Evolutionary conservation across 2,888 invertebrate genomes (phyloP), one percentile per base, ranked within the genome.

Genomic region (Chalcis sispes): DNA sequence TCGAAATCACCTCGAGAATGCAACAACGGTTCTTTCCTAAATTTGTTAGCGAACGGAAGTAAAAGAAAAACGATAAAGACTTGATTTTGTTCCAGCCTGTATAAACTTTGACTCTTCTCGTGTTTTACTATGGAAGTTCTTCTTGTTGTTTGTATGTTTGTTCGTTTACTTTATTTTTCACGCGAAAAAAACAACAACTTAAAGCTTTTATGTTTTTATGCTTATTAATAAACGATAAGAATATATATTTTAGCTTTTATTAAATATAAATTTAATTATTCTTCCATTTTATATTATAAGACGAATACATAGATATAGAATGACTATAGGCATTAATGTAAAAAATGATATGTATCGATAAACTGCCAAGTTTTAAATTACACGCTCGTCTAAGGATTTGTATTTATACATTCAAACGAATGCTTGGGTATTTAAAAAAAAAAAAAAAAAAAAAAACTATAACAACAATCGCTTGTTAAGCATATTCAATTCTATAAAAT

Each of bases 21-120:
- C 77, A 59, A 59, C 75, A 72, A 72, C 69, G 72, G 72, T 69
- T 80, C 77, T 78, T 74, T 67, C 70, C 76, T 70, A 78, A 78
- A 76, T 78, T 76, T 42, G 56, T 69, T 46, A 58, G 48, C 69
- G 67, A 76, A 78, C 78, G 78, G 78, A 78, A 75, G 56, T 25
- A 10, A 64, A 78, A 70, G 72, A 58, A 32, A 40, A 72, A 67
- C 65, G 72, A 70, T 52, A 70, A 67, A 72, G 23, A 56, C 48
- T 46, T 61, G 56, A 62, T 74, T 72, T 58, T 46, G 59, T 23
- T 29, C 48, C 58, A 27, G 36, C 52, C 15, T 18, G 18, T 48
- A 36, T 36, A 48, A 46, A 32, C n/a, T 64, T 32, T 29, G 20
- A 62, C 18, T 46, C 36, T n/a, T n/a, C n/a, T n/a, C n/a, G n/a